Evolutionary conservation across 2,113 vertebrate species (phyloP).

Genomic region (Chascanopsetta lugubris): DNA sequence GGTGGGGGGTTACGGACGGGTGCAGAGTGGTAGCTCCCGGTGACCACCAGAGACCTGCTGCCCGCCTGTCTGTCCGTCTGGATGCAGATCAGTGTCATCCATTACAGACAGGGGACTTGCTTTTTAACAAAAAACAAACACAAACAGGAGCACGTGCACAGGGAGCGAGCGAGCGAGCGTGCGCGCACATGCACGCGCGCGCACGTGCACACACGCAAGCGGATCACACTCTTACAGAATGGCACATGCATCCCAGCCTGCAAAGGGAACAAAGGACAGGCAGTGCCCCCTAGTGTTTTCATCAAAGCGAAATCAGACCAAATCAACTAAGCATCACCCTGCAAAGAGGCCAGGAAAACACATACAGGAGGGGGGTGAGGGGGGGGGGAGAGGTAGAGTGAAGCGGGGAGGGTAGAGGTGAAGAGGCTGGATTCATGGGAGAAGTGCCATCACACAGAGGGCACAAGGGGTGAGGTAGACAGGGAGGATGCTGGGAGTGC

Average conservation of each 20-base stretch:
- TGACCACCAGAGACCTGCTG: slow-evolving; percentile 71
- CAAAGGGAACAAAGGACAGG: slow-evolving; percentile 85
- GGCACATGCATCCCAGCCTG: slow-evolving; percentile 49
- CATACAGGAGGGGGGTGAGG: slow-evolving; percentile 28
- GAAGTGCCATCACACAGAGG: slow-evolving; percentile 67
- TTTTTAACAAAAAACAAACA: slow-evolving; percentile 64
- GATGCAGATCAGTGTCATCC: slow-evolving; percentile 84
- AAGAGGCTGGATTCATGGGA: slow-evolving; percentile 51
- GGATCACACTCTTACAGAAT: slow-evolving; percentile 49
- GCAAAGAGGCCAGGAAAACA: slow-evolving; percentile 57
- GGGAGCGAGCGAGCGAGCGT: too few relatives aligned
- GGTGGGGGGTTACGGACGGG: slow-evolving; percentile 20
- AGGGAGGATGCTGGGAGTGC: slow-evolving; percentile 19
- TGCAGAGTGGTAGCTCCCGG: slow-evolving; percentile 41
- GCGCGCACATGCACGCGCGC: slow-evolving; percentile 42
- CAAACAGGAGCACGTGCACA: slow-evolving; percentile 45
- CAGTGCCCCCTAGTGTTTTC: slow-evolving; percentile 99
- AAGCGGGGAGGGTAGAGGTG: slow-evolving; percentile 14
- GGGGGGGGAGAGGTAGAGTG: neutral
- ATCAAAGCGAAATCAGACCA: slow-evolving; percentile 80
- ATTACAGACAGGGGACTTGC: slow-evolving; percentile 76
- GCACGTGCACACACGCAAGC: slow-evolving; percentile 39
- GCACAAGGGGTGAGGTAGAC: slow-evolving; percentile 20
- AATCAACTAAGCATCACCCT: slow-evolving; percentile 71
- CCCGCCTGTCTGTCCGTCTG: slow-evolving; percentile 60